Conservation (phyloP, 2,888 invertebrate genomes). For the Eueremaeus valkanovi region DNA sequence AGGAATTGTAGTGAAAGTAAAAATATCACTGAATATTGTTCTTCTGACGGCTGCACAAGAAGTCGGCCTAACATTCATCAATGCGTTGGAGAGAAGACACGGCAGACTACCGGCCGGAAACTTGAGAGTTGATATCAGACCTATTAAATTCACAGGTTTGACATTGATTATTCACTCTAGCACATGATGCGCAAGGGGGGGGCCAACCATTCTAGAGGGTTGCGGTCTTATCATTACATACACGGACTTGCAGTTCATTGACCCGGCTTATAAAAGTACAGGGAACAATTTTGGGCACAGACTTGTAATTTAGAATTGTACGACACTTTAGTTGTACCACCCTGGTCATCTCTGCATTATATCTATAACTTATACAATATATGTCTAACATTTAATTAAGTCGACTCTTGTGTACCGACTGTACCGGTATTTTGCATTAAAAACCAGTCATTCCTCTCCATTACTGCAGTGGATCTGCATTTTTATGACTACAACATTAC, state of each 20-base stretch:
- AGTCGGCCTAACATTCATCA: constrained; percentile 44
- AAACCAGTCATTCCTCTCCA: neutral
- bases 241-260: too few species aligned
- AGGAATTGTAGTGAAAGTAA: constrained; percentile 42
- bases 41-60: constrained; percentile 42
- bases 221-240: too few species aligned
- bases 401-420: neutral
- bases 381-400: neutral
- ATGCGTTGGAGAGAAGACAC: constrained; percentile 44
- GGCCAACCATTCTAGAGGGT: too few species aligned
- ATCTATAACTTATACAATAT: neutral
- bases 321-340: neutral
- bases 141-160: constrained; percentile 44
- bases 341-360: too few species aligned
- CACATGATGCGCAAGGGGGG: too few species aligned
- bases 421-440: too few species aligned
- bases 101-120: constrained; percentile 44
- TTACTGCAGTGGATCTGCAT: neutral
- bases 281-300: too few species aligned
- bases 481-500: neutral
- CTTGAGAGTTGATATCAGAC: constrained; percentile 45
- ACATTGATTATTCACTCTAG: too few species aligned
- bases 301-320: too few species aligned
- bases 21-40: constrained; percentile 41
- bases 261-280: too few species aligned